Conservation (phyloP, 1,140 invertebrate genomes). For the Bombyx mandarina region DNA sequence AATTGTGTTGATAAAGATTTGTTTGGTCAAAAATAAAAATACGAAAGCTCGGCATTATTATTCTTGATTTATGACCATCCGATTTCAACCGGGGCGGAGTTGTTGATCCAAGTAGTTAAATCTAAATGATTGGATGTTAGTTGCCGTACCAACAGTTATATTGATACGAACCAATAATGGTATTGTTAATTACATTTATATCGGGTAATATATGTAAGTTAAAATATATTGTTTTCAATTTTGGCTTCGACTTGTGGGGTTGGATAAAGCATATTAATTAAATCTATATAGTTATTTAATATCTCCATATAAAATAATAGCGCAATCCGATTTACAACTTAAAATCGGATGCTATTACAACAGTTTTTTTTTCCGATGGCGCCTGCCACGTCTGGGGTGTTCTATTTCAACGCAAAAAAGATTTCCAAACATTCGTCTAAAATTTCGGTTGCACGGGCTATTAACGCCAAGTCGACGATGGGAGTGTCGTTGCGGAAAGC, state of each 20-base stretch:
- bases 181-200: constrained; percentile 33
- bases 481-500: constrained; percentile 60
- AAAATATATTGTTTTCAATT: constrained; percentile 16
- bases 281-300: no score
- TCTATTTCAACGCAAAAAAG: constrained; percentile 50
- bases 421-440: constrained; percentile 47
- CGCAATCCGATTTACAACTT: constrained; percentile 21
- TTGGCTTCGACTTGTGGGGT: constrained; percentile 18
- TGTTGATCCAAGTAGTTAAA: constrained; percentile 49
- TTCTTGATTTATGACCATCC: constrained; percentile 53
- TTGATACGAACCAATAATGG: constrained; percentile 30
- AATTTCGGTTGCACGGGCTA: constrained; percentile 60
- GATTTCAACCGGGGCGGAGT: constrained; percentile 38
- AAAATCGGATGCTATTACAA: constrained; percentile 24
- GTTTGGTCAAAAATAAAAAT: constrained; percentile 50
- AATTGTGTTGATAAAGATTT: constrained; percentile 62
- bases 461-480: constrained; percentile 55
- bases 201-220: constrained; percentile 17
- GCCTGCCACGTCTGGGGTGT: constrained; percentile 33
- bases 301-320: constrained; percentile 12
- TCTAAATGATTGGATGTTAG: constrained; percentile 41
- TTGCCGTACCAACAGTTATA: constrained; percentile 31
- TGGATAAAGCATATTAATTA: constrained; percentile 1
- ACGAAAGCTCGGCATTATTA: constrained; percentile 45
- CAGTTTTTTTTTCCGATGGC: constrained; percentile 31